Conservation (phyloP, 37 sponge, comb jelly and placozoan species). For the Geodia barretti region DNA sequence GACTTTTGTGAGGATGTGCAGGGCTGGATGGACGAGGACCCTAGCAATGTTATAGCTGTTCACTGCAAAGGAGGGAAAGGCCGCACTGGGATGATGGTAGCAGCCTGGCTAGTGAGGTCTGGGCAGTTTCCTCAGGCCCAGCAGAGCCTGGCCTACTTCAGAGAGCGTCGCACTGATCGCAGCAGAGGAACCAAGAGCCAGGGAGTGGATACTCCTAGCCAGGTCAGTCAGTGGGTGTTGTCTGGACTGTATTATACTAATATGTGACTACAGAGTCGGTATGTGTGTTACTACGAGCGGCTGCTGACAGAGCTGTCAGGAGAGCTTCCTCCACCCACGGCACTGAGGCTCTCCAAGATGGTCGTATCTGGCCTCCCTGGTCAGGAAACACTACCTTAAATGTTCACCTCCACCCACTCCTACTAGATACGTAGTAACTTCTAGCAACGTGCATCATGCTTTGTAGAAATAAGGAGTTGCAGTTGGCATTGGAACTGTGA, state of each 20-base stretch:
- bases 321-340: slow-evolving; percentile 26
- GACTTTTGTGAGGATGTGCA: slow-evolving; percentile 60
- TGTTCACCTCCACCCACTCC: not conserved
- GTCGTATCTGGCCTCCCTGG: slow-evolving; percentile 24
- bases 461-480: not conserved
- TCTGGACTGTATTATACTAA: not conserved
- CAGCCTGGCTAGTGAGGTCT: slow-evolving; percentile 51
- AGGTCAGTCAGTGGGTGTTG: slow-evolving; percentile 23
- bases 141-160: slow-evolving; percentile 64
- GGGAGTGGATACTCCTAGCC: slow-evolving; percentile 81
- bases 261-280: slow-evolving; percentile 40
- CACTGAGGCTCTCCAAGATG: slow-evolving; percentile 18
- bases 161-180: slow-evolving; percentile 58
- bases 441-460: not conserved
- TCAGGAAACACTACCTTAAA: not conserved
- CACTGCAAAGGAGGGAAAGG: slow-evolving; percentile 87
- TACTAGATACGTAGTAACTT: not conserved
- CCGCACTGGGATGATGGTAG: slow-evolving; percentile 60
- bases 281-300: slow-evolving; percentile 41
- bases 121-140: slow-evolving; percentile 45
- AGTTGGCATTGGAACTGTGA: too few species aligned
- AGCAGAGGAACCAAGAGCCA: slow-evolving; percentile 54
- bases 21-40: slow-evolving; percentile 48
- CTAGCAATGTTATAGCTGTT: slow-evolving; percentile 65
- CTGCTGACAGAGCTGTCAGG: slow-evolving; percentile 24